Evolutionary conservation across 2,113 vertebrate species (phyloP).

Genomic region (Vireo altiloquus): DNA sequence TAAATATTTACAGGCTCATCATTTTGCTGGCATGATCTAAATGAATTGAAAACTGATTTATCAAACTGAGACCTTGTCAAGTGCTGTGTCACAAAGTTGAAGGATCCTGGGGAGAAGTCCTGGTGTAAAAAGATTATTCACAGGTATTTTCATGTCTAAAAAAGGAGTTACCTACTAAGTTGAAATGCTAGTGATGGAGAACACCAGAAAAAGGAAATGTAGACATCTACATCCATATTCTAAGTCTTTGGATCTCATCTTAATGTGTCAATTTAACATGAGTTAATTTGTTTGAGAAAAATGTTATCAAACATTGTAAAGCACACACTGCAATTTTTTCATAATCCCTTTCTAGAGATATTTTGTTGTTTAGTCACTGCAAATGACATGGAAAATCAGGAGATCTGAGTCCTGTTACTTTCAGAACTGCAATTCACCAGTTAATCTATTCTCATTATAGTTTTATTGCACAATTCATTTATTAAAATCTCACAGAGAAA

Average conservation of each 20-base stretch:
- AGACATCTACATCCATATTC: neutral
- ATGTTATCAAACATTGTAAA: neutral
- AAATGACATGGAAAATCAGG: neutral
- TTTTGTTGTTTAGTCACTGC: neutral
- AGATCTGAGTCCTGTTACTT: neutral
- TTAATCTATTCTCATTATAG: neutral
- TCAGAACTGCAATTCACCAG: neutral
- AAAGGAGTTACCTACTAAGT: neutral
- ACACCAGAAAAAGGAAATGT: neutral
- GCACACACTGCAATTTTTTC: neutral
- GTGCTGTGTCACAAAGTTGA: neutral
- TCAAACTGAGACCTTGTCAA: neutral
- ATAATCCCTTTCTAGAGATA: neutral
- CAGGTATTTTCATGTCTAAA: neutral
- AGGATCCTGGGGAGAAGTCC: neutral
- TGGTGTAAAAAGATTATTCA: neutral
- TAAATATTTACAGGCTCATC: neutral
- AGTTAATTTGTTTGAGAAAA: neutral
- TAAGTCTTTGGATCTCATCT: neutral
- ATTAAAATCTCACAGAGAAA: neutral
- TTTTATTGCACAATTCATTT: neutral
- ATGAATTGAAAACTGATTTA: neutral
- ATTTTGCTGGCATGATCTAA: neutral
- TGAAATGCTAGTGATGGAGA: neutral
- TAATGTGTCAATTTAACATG: accelerated